A percentile compares a stretch with the other conserved stretches of the same genome.
These are phyloP conservation scores for Tenualosa ilisha DNA, from an alignment of 2,797 vertebrate species.

Conservation along the genomic window DNA sequence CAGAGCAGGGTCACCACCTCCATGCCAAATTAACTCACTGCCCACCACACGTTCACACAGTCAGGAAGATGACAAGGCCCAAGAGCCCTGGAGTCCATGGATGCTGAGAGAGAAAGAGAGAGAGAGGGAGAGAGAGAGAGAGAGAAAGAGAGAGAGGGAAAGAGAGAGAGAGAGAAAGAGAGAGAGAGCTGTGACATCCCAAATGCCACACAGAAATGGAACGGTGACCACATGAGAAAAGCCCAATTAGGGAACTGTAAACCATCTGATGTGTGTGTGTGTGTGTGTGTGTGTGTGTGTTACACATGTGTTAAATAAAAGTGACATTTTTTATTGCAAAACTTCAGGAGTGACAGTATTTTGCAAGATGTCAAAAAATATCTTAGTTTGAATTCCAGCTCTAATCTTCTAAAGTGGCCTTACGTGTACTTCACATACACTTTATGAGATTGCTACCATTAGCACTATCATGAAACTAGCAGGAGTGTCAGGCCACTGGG, in stretches of 20 bases:
- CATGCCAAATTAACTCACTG: slow-evolving; percentile 5
- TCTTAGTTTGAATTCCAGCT: neutral
- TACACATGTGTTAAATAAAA: neutral
- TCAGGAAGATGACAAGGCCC: neutral
- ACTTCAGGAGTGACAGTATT: neutral
- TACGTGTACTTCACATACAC: neutral
- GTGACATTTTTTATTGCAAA: neutral
- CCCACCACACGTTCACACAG: neutral
- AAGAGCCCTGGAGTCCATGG: neutral
- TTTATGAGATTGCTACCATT: neutral
- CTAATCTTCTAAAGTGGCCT: neutral
- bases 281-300: neutral
- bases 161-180: neutral
- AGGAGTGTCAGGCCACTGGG: neutral
- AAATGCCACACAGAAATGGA: too few species aligned
- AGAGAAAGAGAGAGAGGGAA: neutral
- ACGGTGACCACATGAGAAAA: neutral
- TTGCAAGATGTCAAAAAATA: neutral
- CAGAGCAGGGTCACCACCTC: neutral
- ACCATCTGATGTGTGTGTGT: neutral
- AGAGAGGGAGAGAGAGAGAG: neutral
- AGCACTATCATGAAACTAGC: neutral
- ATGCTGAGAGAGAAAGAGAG: neutral
- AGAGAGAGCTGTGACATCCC: neutral
- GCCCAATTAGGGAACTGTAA: neutral